These are phyloP conservation scores for Argentina silus DNA, from an alignment of 2,797 vertebrate species.

Conservation along the genomic window DNA sequence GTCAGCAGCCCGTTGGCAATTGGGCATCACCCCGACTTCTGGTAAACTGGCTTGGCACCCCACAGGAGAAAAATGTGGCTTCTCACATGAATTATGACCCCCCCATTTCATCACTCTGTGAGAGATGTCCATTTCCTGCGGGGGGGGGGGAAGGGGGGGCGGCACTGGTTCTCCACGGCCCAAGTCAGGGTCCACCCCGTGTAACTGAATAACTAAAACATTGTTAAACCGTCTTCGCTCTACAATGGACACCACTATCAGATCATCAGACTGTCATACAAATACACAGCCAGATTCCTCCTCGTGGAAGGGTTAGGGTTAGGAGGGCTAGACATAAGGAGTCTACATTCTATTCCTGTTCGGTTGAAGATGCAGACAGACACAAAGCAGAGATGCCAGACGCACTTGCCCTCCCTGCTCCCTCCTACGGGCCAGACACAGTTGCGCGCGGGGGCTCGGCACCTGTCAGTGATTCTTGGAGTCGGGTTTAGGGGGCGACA, in stretches of 20 bases:
- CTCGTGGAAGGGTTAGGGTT: background rate
- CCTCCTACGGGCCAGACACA: slow-evolving; percentile 69
- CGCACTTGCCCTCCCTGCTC: slow-evolving; percentile 58
- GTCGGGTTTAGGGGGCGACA: slow-evolving; percentile 71
- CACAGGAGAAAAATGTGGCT: slow-evolving; percentile 22
- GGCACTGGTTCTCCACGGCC: no score
- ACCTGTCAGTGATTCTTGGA: slow-evolving; percentile 79
- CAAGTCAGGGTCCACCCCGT: no score
- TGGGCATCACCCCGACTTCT: slow-evolving; percentile 15
- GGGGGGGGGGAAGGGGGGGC: no score
- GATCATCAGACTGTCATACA: background rate
- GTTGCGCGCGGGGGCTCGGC: slow-evolving; percentile 67
- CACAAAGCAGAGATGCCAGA: slow-evolving; percentile 62
- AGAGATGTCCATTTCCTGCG: background rate
- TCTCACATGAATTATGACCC: background rate
- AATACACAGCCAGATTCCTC: slow-evolving; percentile 13
- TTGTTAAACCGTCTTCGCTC: background rate
- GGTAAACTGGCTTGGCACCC: slow-evolving; percentile 34
- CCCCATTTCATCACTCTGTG: background rate
- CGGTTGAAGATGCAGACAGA: slow-evolving; percentile 61
- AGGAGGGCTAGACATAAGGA: background rate
- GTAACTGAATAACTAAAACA: background rate
- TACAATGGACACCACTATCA: background rate
- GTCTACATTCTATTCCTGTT: slow-evolving; percentile 33
- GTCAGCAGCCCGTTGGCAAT: slow-evolving; percentile 68